Base-by-base conservation (phyloP, 1,140 invertebrate species). In the Hetaerina americana region DNA sequence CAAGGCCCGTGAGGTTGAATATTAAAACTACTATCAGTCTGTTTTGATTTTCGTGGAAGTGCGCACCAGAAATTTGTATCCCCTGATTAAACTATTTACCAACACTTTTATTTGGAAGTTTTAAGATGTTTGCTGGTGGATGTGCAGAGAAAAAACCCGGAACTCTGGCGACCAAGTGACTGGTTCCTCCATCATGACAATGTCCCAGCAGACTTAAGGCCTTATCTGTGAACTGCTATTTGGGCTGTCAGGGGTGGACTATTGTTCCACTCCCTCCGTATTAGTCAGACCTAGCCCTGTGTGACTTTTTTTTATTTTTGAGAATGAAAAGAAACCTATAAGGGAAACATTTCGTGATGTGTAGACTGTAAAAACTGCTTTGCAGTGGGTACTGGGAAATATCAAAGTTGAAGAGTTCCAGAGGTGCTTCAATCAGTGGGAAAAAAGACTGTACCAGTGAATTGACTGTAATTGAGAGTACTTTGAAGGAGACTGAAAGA, bases 301-400 rank as follows among this genome's bases (percentile, higher is more conserved):
- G 57, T 28, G 57, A 71, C 70, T 66, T 66, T 71, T 71, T 29
- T 31, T 28, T 73, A 57, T 27, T 69, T 22, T 49, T 72, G 26
- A 25, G 57, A 29, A 69, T 66, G 57, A 18, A 69, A 57, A 57
- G 66, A 57, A 70, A 6, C 66, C 49, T 71, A 71, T 67, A 71
- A 71, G 70, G 70, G 49, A 71, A 71, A 57, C 70, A 57, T 71
- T 71, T 71, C 31, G 67, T 71, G 70, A 71, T 68, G 57, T 71
- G 70, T 15, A 71, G 70, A 57, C 22, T n/a, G n/a, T n/a, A 70
- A 66, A 71, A 71, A 71, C 25, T 18, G 28, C 31, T 40, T 40
- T 40, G 31, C n/a, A 6, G 31, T 40, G 31, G 29, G 28, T 29
- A 31, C 22, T 70, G 69, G 69, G 40, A 22, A 29, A 70, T 70